Conservation (phyloP, 1,140 invertebrate genomes). For the Drepana arcuata region DNA sequence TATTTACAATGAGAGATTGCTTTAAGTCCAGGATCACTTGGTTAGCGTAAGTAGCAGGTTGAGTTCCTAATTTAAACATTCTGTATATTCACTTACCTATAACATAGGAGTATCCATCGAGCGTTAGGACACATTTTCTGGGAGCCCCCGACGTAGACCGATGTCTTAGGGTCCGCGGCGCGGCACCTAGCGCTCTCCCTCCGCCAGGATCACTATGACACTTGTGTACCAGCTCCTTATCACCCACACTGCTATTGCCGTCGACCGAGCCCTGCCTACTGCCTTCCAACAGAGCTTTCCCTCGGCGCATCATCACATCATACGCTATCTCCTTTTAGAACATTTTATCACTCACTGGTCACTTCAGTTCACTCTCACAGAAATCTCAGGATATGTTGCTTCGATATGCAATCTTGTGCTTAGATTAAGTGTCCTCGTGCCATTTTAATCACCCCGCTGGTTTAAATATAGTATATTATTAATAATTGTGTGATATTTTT, state of each 20-base stretch:
- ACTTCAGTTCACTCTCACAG: slow-evolving; percentile 9
- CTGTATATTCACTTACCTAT: slow-evolving; percentile 77
- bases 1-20: too few species aligned
- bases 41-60: too few species aligned
- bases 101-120: slow-evolving; percentile 86
- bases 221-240: slow-evolving; percentile 77
- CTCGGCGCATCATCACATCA: slow-evolving; percentile 61
- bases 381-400: not conserved
- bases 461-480: slow-evolving; percentile 17
- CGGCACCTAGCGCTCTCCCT: slow-evolving; percentile 44
- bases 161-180: slow-evolving; percentile 47
- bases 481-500: slow-evolving; percentile 28
- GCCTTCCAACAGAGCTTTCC: slow-evolving; percentile 56
- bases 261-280: slow-evolving; percentile 66
- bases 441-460: not conserved
- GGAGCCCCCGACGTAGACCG: slow-evolving; percentile 68
- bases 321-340: slow-evolving; percentile 50
- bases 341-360: slow-evolving; percentile 11
- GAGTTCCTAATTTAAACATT: not conserved
- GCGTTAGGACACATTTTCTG: slow-evolving; percentile 82
- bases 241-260: slow-evolving; percentile 59
- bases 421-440: not conserved
- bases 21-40: too few species aligned
- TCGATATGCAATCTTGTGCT: not conserved
- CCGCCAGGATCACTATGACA: slow-evolving; percentile 75